Evolutionary conservation across 2,113 vertebrate genomes (phyloP).

Genomic region (Misgurnus mizolepis): DNA sequence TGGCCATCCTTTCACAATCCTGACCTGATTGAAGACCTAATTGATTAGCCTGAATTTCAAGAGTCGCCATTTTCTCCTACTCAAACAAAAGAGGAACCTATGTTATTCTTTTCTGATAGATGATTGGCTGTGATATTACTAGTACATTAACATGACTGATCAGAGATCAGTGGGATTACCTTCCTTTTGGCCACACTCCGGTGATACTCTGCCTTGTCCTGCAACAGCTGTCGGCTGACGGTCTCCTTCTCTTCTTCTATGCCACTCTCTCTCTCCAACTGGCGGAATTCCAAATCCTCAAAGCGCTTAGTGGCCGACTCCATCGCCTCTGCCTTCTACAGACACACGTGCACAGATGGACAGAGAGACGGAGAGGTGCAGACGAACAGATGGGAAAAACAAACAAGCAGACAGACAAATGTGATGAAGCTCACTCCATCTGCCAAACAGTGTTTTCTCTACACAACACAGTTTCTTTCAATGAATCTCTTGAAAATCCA

Average conservation of each 20-base stretch:
- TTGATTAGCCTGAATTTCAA: constrained; percentile 90
- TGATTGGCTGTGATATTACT: background rate
- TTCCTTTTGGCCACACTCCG: constrained; percentile 83
- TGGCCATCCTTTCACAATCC: constrained; percentile 82
- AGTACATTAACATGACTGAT: background rate
- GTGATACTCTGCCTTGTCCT: constrained; percentile 81
- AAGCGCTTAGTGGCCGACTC: constrained; percentile 88
- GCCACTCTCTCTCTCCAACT: constrained; percentile 91
- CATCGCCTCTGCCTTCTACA: constrained; percentile 87
- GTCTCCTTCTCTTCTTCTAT: constrained; percentile 88
- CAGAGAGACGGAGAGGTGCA: constrained; percentile 48
- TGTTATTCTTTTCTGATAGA: background rate
- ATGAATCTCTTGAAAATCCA: background rate
- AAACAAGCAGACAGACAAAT: constrained; percentile 42
- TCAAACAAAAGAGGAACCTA: background rate
- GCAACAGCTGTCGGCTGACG: constrained; percentile 81
- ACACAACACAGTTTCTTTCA: background rate
- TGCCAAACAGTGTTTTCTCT: constrained; percentile 26
- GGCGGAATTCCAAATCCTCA: constrained; percentile 98
- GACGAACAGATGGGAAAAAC: constrained; percentile 37
- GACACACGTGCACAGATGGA: constrained; percentile 47
- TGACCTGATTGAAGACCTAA: constrained; percentile 82
- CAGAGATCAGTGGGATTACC: constrained; percentile 69
- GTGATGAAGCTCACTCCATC: constrained; percentile 1
- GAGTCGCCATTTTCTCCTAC: constrained; percentile 84